Percentiles rank a stretch among this genome's conserved stretches.
Conservation (phyloP, 2,797 vertebrate species). For the Loriculus beryllinus region DNA sequence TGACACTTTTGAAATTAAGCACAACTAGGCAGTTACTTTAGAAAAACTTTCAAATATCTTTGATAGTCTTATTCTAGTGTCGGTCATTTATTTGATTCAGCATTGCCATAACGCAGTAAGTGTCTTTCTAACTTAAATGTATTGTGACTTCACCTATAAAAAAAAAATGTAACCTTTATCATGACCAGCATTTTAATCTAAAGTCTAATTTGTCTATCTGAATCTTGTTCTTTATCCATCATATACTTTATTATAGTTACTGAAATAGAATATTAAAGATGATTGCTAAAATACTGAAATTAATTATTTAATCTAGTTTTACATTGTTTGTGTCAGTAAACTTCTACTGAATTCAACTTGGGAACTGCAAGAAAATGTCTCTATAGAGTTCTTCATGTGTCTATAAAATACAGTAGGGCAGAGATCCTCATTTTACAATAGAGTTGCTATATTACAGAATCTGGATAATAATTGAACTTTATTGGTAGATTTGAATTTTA, state of each 20-base stretch:
- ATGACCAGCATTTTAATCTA: neutral
- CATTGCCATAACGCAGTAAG: neutral
- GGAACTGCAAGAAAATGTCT: neutral
- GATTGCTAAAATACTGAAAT: neutral
- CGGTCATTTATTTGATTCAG: constrained; percentile 18
- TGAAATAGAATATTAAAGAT: neutral
- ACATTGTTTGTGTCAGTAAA: neutral
- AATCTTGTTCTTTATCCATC: constrained; percentile 8
- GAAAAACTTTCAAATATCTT: neutral
- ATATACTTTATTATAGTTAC: neutral
- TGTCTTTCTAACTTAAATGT: constrained; percentile 29
- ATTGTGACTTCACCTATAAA: neutral
- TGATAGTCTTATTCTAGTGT: neutral
- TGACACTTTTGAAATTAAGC: constrained; percentile 27
- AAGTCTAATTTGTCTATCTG: neutral
- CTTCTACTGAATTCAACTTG: neutral
- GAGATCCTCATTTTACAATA: neutral
- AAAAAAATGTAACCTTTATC: neutral
- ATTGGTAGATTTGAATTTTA: neutral
- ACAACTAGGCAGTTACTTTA: constrained; percentile 8
- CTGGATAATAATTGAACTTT: neutral
- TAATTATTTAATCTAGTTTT: neutral
- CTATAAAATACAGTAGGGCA: neutral
- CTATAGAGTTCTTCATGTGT: neutral
- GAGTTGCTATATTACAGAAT: neutral